A percentile compares a stretch with the other conserved stretches of the same genome.
Evolutionary conservation across 2,113 vertebrate species (phyloP).

Genomic region (Lycaon pictus): DNA sequence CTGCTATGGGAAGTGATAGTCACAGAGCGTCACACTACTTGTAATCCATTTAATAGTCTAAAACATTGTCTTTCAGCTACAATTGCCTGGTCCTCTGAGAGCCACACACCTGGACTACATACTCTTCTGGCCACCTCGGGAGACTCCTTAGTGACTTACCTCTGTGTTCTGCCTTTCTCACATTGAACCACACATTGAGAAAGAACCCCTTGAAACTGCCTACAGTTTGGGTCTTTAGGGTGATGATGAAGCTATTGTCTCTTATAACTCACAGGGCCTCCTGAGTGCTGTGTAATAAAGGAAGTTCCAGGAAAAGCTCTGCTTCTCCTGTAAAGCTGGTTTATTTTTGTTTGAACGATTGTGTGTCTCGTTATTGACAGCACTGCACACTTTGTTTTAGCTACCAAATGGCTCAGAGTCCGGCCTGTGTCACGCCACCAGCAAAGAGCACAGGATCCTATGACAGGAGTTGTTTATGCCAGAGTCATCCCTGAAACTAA

Average conservation of each 20-base stretch:
- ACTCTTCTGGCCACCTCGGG: background rate
- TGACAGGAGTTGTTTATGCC: fast-evolving
- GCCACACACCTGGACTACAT: background rate
- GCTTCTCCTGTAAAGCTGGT: background rate
- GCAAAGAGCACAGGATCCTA: background rate
- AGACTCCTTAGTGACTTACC: background rate
- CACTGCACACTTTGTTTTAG: background rate
- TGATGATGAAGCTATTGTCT: background rate
- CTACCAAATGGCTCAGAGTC: background rate
- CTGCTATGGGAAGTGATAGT: background rate
- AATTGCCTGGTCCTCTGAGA: background rate
- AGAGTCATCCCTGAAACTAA: too few relatives aligned
- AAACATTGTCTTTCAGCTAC: background rate
- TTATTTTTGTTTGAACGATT: conserved; percentile 2
- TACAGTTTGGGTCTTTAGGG: background rate
- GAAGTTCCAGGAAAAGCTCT: background rate
- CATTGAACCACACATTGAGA: background rate
- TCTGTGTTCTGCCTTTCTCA: background rate
- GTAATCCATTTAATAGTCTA: background rate
- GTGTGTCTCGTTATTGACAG: background rate
- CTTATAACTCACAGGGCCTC: background rate
- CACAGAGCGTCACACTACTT: background rate
- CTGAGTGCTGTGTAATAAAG: background rate
- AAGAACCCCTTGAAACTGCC: background rate
- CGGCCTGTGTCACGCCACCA: background rate